phyloP scores from a whole-genome alignment of 2,797 vertebrate species.

The Cygnus olor region DNA sequence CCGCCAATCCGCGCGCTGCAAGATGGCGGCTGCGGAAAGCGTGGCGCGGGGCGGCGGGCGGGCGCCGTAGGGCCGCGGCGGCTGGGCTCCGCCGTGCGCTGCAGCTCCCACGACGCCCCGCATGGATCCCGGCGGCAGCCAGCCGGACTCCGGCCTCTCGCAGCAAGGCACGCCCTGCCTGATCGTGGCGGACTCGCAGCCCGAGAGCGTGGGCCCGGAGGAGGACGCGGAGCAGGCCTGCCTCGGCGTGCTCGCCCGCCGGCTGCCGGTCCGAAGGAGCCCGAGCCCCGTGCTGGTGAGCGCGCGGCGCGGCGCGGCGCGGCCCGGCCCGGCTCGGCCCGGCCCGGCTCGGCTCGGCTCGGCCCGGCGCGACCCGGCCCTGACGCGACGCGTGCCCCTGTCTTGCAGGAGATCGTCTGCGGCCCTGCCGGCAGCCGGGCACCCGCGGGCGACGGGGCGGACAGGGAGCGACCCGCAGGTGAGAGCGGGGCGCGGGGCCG shows the following conservation, averaged over 20 bases:
- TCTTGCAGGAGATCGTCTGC: constrained; percentile 84
- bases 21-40: constrained; percentile 32
- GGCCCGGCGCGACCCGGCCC: too few species aligned
- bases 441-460: neutral
- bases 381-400: neutral
- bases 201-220: constrained; percentile 84
- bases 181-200: constrained; percentile 94
- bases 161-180: constrained; percentile 88
- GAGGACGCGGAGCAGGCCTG: constrained; percentile 87
- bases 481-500: neutral
- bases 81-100: neutral
- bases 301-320: neutral
- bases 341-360: too few species aligned
- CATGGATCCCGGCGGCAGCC: constrained; percentile 88
- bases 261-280: constrained; percentile 84
- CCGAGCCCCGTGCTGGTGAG: constrained; percentile 88
- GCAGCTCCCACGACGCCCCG: neutral
- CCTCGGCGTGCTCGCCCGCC: constrained; percentile 81
- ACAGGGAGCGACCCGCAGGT: constrained; percentile 32
- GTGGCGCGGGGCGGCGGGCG: neutral
- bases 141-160: constrained; percentile 87
- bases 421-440: constrained; percentile 74
- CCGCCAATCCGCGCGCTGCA: neutral
- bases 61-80: neutral
- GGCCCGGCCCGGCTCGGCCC: too few species aligned